Conservation (phyloP, 2,113 vertebrate genomes). For the Dunckerocampus dactyliophorus region DNA sequence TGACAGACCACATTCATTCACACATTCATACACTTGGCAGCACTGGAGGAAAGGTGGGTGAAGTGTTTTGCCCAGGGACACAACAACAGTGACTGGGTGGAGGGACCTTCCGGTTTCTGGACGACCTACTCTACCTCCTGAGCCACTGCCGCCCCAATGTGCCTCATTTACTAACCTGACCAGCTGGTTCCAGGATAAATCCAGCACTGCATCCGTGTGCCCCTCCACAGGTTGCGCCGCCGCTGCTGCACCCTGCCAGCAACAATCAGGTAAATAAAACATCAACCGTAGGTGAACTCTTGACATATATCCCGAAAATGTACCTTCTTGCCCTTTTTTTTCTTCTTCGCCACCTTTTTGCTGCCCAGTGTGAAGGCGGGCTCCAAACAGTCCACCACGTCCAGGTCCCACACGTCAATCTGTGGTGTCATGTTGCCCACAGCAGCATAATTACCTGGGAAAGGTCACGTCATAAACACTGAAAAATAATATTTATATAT, state of each 20-base stretch:
- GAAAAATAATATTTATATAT: too few species aligned
- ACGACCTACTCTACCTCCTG: too few species aligned
- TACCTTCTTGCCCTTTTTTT: conserved; percentile 88
- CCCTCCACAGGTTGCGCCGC: conserved; percentile 73
- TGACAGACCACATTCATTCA: too few species aligned
- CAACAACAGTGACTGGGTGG: too few species aligned
- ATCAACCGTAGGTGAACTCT: not conserved
- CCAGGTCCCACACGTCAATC: conserved; percentile 96
- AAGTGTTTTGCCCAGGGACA: too few species aligned
- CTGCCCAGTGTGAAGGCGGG: conserved; percentile 88
- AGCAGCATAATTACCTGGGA: conserved; percentile 79
- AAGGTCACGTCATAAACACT: not conserved
- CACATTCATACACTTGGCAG: too few species aligned
- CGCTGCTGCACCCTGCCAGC: conserved; percentile 65
- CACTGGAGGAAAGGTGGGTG: too few species aligned
- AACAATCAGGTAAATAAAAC: not conserved
- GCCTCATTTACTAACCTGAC: conserved; percentile 72
- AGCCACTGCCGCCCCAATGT: too few species aligned
- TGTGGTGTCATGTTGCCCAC: conserved; percentile 94
- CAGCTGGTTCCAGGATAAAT: conserved; percentile 93
- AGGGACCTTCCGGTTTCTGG: too few species aligned
- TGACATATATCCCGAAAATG: not conserved
- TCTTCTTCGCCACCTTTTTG: conserved; percentile 85
- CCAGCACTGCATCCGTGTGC: conserved; percentile 88
- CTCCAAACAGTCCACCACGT: conserved; percentile 92